These are phyloP conservation scores for Acanthisitta chloris DNA, from an alignment of 2,113 vertebrate genomes.

Conservation along the genomic window DNA sequence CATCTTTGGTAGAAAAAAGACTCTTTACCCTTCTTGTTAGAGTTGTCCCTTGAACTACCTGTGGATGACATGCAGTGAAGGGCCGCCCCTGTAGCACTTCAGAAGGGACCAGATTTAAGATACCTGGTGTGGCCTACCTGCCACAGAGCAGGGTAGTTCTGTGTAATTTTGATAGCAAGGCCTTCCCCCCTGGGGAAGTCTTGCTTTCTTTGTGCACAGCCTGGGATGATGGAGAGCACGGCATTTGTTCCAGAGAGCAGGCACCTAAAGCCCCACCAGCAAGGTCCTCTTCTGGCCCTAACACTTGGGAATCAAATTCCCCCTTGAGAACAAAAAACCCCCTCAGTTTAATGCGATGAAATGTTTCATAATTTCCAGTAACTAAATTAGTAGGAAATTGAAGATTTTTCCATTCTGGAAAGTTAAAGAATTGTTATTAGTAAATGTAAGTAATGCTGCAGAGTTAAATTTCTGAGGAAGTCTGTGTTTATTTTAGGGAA, in stretches of 20 bases:
- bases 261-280: neutral
- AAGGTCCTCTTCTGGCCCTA: neutral
- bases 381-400: neutral
- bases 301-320: neutral
- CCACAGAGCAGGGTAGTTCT: neutral
- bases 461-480: conserved; percentile 22
- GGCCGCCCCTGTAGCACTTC: neutral
- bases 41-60: neutral
- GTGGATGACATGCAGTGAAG: neutral
- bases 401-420: conserved; percentile 38
- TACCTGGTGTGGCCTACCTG: neutral
- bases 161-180: fast-evolving
- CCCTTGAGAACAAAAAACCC: neutral
- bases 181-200: neutral
- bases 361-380: conserved; percentile 7
- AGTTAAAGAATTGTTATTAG: conserved; percentile 14
- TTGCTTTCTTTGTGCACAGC: neutral
- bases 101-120: neutral
- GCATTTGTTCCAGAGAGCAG: neutral
- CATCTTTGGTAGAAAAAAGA: neutral
- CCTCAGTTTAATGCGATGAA: neutral
- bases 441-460: neutral
- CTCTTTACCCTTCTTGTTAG: neutral
- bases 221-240: neutral
- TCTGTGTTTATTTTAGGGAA: conserved; percentile 31